A percentile compares a stretch with the other conserved stretches of the same genome.
phyloP scores from a whole-genome alignment of 2,113 vertebrate genomes.

The Glaucomys volans region DNA sequence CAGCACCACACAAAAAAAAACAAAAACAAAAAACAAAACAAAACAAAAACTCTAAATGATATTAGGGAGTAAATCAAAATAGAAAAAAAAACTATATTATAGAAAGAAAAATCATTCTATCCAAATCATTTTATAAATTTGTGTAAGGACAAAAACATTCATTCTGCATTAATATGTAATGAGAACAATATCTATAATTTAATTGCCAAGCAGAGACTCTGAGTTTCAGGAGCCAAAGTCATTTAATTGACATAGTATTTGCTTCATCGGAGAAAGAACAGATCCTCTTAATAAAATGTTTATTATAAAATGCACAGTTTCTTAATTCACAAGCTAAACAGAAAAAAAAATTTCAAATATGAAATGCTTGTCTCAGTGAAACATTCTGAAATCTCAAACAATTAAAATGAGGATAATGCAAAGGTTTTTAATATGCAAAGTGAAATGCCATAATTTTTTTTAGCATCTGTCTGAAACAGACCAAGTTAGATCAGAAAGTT shows the following conservation, averaged over 20 bases:
- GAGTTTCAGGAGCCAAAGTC: conserved; percentile 35
- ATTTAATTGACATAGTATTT: conserved; percentile 46
- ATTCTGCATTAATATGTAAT: conserved; percentile 29
- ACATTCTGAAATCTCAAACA: conserved; percentile 58
- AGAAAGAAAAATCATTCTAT: conserved; percentile 8
- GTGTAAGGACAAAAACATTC: conserved; percentile 30
- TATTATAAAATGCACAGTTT: not conserved
- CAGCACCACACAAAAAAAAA: no score
- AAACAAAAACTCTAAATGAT: conserved; percentile 44
- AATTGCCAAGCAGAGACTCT: conserved; percentile 46
- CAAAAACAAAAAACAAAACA: no score
- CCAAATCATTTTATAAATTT: conserved; percentile 56
- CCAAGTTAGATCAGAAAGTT: conserved; percentile 53
- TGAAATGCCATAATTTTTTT: conserved; percentile 24
- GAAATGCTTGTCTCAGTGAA: conserved; percentile 52
- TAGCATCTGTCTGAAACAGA: conserved; percentile 62
- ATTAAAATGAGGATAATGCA: conserved; percentile 10
- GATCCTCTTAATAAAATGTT: conserved; percentile 30
- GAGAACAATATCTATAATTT: conserved; percentile 52
- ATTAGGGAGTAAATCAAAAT: conserved; percentile 52
- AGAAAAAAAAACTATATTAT: not conserved
- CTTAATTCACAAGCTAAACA: conserved; percentile 59
- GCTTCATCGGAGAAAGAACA: not conserved
- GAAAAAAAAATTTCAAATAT: conserved; percentile 67
- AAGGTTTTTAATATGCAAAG: conserved; percentile 6